A percentile compares a stretch with the other conserved stretches of the same genome.
Conservation (phyloP, 2,888 invertebrate species). For the Iselma pallidipennis region DNA sequence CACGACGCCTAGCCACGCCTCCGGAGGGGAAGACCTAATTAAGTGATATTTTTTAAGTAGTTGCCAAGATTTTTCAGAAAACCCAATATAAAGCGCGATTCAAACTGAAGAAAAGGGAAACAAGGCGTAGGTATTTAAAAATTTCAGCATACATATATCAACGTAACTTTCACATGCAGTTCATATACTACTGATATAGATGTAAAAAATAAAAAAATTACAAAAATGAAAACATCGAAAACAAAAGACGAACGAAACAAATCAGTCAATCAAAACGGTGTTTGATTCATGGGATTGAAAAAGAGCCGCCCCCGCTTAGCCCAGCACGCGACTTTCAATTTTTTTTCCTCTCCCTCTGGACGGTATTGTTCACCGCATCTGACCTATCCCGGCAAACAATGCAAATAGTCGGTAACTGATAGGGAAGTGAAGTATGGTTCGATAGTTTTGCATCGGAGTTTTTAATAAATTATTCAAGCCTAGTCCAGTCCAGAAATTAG, state of each 20-base stretch:
- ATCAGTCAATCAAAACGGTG: not conserved
- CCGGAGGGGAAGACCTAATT: constrained; percentile 53
- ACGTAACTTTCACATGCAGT: not conserved
- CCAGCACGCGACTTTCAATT: constrained; percentile 29
- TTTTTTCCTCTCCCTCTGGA: constrained; percentile 32
- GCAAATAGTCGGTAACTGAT: constrained; percentile 6
- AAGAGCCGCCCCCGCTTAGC: constrained; percentile 23
- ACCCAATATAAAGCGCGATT: not conserved
- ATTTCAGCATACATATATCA: not conserved
- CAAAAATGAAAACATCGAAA: not conserved
- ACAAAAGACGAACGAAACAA: not conserved
- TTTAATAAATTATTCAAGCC: constrained; percentile 7
- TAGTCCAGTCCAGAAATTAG: constrained; percentile 7
- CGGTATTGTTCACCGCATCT: constrained; percentile 26
- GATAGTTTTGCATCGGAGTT: constrained; percentile 25
- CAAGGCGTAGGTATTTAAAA: not conserved
- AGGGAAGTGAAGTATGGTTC: constrained; percentile 24
- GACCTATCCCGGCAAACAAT: constrained; percentile 36
- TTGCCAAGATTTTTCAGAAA: constrained; percentile 53
- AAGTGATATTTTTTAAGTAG: constrained; percentile 56
- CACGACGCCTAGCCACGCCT: constrained; percentile 49
- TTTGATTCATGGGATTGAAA: not conserved
- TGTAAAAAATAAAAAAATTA: not conserved
- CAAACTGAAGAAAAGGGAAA: not conserved
- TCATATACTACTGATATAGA: not conserved